A percentile compares a stretch with the other conserved stretches of the same genome.
These are phyloP conservation scores for Apodemia mormo DNA, from an alignment of 2,888 invertebrate genomes.

Conservation along the genomic window DNA sequence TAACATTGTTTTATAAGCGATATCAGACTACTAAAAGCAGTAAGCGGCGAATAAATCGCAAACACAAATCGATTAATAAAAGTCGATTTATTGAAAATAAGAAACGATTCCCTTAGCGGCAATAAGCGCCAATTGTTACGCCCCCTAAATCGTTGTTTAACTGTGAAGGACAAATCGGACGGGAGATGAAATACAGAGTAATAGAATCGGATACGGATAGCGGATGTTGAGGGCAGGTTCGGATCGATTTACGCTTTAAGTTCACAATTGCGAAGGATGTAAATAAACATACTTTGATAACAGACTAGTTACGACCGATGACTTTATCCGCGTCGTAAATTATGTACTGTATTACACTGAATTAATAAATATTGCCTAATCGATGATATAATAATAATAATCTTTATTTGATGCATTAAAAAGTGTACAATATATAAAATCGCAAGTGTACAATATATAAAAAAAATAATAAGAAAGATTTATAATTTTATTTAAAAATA, in stretches of 20 bases:
- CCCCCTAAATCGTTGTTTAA: conserved; percentile 15
- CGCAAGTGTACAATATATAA: too few relatives aligned
- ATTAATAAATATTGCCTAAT: too few relatives aligned
- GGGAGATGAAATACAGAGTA: conserved; percentile 17
- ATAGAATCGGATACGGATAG: conserved; percentile 13
- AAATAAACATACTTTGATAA: not conserved
- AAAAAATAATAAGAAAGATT: too few relatives aligned
- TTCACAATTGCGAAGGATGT: not conserved
- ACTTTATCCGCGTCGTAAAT: too few relatives aligned
- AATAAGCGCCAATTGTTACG: conserved; percentile 14
- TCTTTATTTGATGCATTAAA: too few relatives aligned
- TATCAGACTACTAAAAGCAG: too few relatives aligned
- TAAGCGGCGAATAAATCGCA: not conserved
- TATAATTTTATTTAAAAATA: too few relatives aligned
- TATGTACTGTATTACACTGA: too few relatives aligned
- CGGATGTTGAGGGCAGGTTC: conserved; percentile 15
- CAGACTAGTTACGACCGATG: not conserved
- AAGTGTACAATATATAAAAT: too few relatives aligned
- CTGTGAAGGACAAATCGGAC: conserved; percentile 16
- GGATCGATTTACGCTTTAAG: not conserved
- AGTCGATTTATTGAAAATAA: conserved; percentile 9
- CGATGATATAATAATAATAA: too few relatives aligned
- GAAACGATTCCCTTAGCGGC: conserved; percentile 11
- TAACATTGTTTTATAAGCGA: too few relatives aligned
- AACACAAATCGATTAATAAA: conserved; percentile 5